Base-by-base conservation (phyloP, 2,888 invertebrate genomes). In the Xestia xanthographa region DNA sequence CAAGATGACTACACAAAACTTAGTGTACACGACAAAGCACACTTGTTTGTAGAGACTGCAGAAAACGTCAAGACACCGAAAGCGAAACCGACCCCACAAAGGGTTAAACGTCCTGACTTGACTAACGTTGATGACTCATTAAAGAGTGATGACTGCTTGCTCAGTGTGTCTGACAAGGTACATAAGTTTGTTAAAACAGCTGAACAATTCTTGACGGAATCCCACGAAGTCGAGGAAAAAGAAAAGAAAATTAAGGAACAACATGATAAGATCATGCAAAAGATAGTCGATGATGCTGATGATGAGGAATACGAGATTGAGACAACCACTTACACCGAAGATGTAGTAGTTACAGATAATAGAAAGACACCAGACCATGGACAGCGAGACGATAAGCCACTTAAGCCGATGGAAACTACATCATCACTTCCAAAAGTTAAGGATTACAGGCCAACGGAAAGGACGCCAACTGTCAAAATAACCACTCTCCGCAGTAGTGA, bases 21-120 rank as follows among this genome's bases (percentile, higher is more conserved):
- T 43, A 97, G 97, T 87, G 97, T 97, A 3, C 97, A 97, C 75
- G 97, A 97, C 82, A 97, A 97, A 91, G 97, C 97, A 34, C 97
- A 97, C 84, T 96, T 97, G 68, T 97, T 98, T 87, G 94, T 97
- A 26, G 97, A 97, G 88, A 97, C 97, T 4, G 97, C 97, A 34
- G 97, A 97, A 90, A 97, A 96, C 81, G 92, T 96, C 0, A 97
- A 97, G 67, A 91, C 92, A 58, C 90, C 95, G 11, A 95, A 95
- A 87, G 87, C 91, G 20, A 95, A 95, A 88, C 90, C 93, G 9
- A 84, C 88, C 6, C 86, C 87, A 22, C 94, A 94, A 74, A 95
- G 93, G 89, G 88, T 97, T 9, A 95, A 95, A 63, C 95, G 97
- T 20, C 97, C 97, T 3, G 96, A 95, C 86, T 93, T 97, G 17